Conservation (phyloP, 2,797 vertebrate genomes). For the Molothrus ater region DNA sequence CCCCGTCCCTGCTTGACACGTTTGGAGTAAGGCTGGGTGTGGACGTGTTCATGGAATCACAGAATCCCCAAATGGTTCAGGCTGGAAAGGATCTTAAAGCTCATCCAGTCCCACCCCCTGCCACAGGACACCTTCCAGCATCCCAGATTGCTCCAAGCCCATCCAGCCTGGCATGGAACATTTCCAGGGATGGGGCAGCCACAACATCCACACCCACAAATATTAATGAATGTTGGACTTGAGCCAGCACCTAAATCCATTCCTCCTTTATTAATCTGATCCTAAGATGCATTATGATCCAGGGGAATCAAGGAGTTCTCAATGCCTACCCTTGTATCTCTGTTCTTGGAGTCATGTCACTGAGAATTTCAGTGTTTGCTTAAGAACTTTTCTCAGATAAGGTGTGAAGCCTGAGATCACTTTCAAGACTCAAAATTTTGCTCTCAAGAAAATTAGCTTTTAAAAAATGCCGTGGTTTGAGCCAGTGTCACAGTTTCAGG, state of each 20-base stretch:
- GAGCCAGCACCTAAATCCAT: not conserved
- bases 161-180: not conserved
- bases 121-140: not conserved
- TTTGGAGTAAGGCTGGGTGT: too few species aligned
- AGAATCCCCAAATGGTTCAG: not conserved
- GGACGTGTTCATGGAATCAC: not conserved
- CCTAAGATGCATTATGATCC: not conserved
- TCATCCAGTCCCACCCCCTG: not conserved
- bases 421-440: not conserved
- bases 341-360: not conserved
- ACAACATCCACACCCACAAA: not conserved
- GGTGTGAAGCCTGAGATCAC: not conserved
- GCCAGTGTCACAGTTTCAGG: not conserved
- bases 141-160: not conserved
- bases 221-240: not conserved
- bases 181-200: not conserved
- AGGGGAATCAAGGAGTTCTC: not conserved
- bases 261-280: not conserved
- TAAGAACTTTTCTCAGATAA: not conserved
- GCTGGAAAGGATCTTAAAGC: not conserved
- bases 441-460: not conserved
- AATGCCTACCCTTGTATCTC: not conserved
- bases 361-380: not conserved
- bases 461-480: not conserved
- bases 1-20: fast-evolving